Base-by-base conservation (phyloP, 2,113 vertebrate species). In the Trinectes maculatus region DNA sequence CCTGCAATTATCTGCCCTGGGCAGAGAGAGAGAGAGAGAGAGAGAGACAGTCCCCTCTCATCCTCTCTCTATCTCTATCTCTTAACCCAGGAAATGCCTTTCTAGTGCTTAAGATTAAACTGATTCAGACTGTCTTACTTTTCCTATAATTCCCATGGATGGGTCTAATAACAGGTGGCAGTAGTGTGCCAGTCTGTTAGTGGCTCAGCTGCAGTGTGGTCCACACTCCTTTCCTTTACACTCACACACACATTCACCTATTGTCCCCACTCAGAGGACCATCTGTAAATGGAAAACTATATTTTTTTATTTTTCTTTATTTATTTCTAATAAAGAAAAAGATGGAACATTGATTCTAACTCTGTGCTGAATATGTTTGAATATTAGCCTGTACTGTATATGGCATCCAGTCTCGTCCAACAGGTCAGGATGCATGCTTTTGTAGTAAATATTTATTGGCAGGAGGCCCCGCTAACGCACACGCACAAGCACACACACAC, bases 1-100 rank as follows among this genome's bases (percentile, higher is more conserved):
- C 84, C 86, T 88, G 82, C 85, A 88, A 89, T 89, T 89, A 89
- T 82, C 73, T 63, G 49, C 54, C 65, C 77, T 47, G 51, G n/a
- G n/a, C 43, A 83, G 64, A 72, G 40, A 60, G 47, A 36, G 46
- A 54, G 43, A 44, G 54, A 37, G 13, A 49, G 51, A 47, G 26
- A 51, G 46, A 51, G 47, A 49, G 15, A 33, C 28, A 11, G 54
- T 26, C 71, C 31, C 26, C 16, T 56, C 57, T 46, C 49, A 47
- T 6, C 6, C 12, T 56, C 5, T 28, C 29, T 36, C 8, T 51
- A 15, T 22, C 16, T 74, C 0, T 40, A 15, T 55, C 21, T 49
- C 29, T 71, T 24, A 8, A 24, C 13, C 25, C 43, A 57, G 65
- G 66, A 85, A 81, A 83, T 63, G 11, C 69, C 48, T 80, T 59